A percentile compares a stretch with the other conserved stretches of the same genome.
Evolutionary conservation across 2,888 invertebrate species (phyloP).

Genomic region (Drosophila neotestacea): DNA sequence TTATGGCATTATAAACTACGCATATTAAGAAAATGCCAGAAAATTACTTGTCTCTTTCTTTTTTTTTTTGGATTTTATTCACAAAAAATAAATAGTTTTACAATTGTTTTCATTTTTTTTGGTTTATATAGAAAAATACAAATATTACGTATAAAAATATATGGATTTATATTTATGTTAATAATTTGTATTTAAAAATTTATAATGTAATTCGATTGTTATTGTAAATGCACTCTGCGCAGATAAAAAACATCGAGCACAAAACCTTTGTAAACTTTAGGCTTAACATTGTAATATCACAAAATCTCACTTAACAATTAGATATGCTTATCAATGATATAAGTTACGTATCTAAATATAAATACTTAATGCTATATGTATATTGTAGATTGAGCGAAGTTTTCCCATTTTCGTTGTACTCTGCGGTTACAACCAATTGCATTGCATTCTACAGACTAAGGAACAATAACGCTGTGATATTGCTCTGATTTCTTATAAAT

Average conservation of each 20-base stretch:
- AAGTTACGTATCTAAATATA: constrained; percentile 45
- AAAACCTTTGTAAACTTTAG: constrained; percentile 75
- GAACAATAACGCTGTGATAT: constrained; percentile 84
- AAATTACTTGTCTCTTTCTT: constrained; percentile 13
- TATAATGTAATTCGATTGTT: constrained; percentile 49
- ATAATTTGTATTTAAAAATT: constrained; percentile 25
- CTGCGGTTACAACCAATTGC: constrained; percentile 74
- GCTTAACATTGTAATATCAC: constrained; percentile 74
- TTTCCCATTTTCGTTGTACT: constrained; percentile 80
- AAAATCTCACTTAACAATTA: constrained; percentile 70
- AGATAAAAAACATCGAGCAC: constrained; percentile 63
- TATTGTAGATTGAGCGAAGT: constrained; percentile 74
- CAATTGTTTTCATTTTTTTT: constrained; percentile 18
- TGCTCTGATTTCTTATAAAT: constrained; percentile 51
- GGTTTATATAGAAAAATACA: constrained; percentile 52
- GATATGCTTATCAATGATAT: constrained; percentile 69
- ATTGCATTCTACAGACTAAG: constrained; percentile 70
- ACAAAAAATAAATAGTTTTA: constrained; percentile 20
- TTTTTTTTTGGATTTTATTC: constrained; percentile 41
- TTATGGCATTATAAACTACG: constrained; percentile 32
- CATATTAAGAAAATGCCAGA: constrained; percentile 8
- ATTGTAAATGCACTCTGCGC: constrained; percentile 67
- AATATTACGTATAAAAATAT: constrained; percentile 74
- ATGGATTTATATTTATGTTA: constrained; percentile 19
- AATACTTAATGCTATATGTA: constrained; percentile 17